Conservation (phyloP, 2,113 vertebrate species). For the Falco punctatus region DNA sequence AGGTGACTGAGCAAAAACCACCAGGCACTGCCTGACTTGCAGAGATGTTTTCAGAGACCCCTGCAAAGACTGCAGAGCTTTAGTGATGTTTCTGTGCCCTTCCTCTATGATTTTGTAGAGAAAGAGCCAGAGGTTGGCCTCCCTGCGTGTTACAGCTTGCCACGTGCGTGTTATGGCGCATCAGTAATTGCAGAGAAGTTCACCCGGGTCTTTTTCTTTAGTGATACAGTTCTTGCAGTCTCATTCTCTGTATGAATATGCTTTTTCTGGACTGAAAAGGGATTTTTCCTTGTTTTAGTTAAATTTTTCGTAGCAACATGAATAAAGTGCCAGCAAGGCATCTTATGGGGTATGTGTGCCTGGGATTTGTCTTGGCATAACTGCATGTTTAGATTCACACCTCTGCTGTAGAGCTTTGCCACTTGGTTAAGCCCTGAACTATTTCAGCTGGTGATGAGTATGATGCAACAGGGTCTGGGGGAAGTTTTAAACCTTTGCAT, state of each 20-base stretch:
- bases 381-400: not conserved
- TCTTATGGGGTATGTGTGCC: not conserved
- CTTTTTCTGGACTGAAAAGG: not conserved
- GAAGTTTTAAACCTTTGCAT: not conserved
- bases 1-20: not conserved
- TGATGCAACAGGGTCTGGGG: not conserved
- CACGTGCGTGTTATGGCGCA: accelerated
- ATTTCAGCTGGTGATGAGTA: not conserved
- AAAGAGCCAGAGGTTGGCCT: not conserved
- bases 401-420: conserved; percentile 2
- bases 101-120: not conserved
- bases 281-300: not conserved
- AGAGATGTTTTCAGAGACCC: not conserved
- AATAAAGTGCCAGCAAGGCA: not conserved
- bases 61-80: not conserved
- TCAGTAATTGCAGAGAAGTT: not conserved
- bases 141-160: not conserved
- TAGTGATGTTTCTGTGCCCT: not conserved
- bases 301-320: not conserved
- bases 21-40: not conserved
- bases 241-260: not conserved
- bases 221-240: not conserved
- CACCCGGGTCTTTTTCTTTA: not conserved
- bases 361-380: not conserved
- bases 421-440: not conserved